Conservation (phyloP, 2,797 vertebrate species). For the Acipenser ruthenus region DNA sequence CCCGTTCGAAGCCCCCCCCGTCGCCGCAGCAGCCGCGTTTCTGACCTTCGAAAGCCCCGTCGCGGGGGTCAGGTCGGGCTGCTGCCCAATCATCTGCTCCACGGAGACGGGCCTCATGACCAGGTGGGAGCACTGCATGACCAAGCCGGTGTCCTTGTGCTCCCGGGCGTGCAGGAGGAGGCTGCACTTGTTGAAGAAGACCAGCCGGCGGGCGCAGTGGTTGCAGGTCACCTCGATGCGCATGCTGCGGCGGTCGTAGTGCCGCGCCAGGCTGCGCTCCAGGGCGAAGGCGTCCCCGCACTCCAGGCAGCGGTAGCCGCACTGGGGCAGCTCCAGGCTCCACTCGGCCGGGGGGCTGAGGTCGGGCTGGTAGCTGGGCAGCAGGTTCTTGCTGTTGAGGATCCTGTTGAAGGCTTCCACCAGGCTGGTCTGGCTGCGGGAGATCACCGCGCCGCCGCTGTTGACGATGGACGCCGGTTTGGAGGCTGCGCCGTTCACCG, state of each 20-base stretch:
- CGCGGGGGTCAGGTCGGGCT: slow-evolving; percentile 57
- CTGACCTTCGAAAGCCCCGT: slow-evolving; percentile 26
- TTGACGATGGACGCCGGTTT: slow-evolving; percentile 69
- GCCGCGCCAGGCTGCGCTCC: slow-evolving; percentile 82
- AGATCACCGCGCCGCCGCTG: slow-evolving; percentile 74
- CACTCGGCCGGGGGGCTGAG: slow-evolving; percentile 72
- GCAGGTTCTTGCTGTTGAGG: slow-evolving; percentile 89
- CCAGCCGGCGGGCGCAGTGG: slow-evolving; percentile 85
- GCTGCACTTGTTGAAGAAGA: slow-evolving; percentile 98
- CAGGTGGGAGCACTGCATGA: slow-evolving; percentile 96
- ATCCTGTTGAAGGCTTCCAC: slow-evolving; percentile 96
- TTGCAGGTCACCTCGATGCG: slow-evolving; percentile 95
- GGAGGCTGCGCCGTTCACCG: slow-evolving; percentile 62
- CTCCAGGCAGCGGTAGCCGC: slow-evolving; percentile 87
- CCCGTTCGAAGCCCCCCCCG: background rate
- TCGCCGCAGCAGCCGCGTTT: slow-evolving; percentile 27
- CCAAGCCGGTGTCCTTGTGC: slow-evolving; percentile 90
- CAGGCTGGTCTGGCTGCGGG: slow-evolving; percentile 84
- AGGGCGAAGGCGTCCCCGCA: slow-evolving; percentile 87
- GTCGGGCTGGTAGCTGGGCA: slow-evolving; percentile 87
- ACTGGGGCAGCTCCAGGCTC: slow-evolving; percentile 71
- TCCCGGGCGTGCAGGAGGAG: slow-evolving; percentile 86
- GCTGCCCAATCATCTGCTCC: slow-evolving; percentile 90
- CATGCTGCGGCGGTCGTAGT: slow-evolving; percentile 90
- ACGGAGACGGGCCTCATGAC: slow-evolving; percentile 86